Conservation (phyloP, 2,797 vertebrate genomes). For the Anolis apletophallus region DNA sequence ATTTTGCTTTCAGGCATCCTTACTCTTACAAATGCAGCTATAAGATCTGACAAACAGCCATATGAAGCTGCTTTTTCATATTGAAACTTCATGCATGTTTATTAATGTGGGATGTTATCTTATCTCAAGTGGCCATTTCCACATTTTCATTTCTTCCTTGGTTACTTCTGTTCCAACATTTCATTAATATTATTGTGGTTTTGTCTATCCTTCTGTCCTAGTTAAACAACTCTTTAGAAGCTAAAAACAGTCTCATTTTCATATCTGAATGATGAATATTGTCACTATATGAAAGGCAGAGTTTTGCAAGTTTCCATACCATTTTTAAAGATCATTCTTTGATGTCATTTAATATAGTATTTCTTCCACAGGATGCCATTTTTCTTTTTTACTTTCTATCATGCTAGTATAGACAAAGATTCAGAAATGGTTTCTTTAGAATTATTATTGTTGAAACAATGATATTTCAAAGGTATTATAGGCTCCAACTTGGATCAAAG, state of each 20-base stretch:
- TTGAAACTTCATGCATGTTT: constrained; percentile 29
- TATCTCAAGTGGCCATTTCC: constrained; percentile 38
- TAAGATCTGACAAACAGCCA: constrained; percentile 38
- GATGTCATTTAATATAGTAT: not conserved
- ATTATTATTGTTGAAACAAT: constrained; percentile 2
- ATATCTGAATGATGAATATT: constrained; percentile 8
- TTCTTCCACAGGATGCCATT: not conserved
- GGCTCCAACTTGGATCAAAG: not conserved
- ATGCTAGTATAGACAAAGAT: not conserved
- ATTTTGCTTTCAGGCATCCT: constrained; percentile 46
- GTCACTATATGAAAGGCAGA: constrained; percentile 31
- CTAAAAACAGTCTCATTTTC: not conserved
- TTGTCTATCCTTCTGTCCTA: not conserved
- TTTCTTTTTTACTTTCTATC: constrained; percentile 25
- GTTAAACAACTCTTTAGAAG: not conserved
- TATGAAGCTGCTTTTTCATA: constrained; percentile 37
- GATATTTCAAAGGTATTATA: not conserved
- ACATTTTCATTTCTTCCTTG: not conserved
- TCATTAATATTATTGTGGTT: not conserved
- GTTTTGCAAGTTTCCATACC: constrained; percentile 11
- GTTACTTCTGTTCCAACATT: not conserved
- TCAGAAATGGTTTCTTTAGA: not conserved
- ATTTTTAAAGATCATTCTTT: not conserved
- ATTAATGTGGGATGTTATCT: constrained; percentile 35
- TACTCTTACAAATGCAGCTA: constrained; percentile 30